These are phyloP conservation scores for Amazona vittata DNA, from an alignment of 2,113 vertebrate species.

Conservation along the genomic window DNA sequence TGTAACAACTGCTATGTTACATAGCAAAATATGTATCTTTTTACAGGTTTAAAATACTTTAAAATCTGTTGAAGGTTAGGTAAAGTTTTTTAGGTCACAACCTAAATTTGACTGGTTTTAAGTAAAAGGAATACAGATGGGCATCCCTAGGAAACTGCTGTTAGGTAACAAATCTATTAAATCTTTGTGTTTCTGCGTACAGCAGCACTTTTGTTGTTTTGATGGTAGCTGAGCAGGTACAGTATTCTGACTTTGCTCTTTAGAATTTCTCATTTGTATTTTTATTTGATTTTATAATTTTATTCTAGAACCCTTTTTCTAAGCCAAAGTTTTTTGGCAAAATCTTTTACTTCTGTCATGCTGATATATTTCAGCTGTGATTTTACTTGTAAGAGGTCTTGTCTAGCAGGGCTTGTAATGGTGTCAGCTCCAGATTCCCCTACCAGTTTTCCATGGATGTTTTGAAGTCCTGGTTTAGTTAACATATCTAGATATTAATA, in stretches of 20 bases:
- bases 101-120: neutral
- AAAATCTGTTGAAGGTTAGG: neutral
- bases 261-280: neutral
- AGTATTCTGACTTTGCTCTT: neutral
- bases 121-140: neutral
- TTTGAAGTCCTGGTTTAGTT: neutral
- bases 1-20: neutral
- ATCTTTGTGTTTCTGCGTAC: neutral
- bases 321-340: neutral
- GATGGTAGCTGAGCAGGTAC: neutral
- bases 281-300: neutral
- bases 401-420: neutral
- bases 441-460: neutral
- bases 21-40: neutral
- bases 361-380: neutral
- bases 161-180: neutral
- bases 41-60: neutral
- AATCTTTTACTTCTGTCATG: neutral
- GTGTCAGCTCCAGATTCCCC: neutral
- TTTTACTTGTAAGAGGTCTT: neutral
- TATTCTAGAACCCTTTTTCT: neutral
- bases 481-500: neutral
- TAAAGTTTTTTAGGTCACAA: neutral
- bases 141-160: neutral
- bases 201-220: neutral